Evolutionary conservation across 2,113 vertebrate species (phyloP), one percentile per base, ranked within the genome.

Genomic region (Calidris pugnax): DNA sequence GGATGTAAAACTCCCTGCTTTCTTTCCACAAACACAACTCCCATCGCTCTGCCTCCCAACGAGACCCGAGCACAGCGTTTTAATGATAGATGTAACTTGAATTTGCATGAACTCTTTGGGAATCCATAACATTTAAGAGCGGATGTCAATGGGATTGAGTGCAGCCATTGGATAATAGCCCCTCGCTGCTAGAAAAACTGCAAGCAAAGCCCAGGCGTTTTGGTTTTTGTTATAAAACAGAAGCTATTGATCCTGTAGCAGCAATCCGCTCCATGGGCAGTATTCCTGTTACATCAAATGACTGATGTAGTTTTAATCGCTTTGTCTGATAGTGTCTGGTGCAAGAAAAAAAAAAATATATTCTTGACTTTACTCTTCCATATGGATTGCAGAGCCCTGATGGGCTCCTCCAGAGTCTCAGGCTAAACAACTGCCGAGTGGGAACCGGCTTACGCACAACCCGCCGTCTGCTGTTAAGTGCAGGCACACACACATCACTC

Each of bases 211-310:
- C 14, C 18, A 41, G 89, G 89, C 32, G 1, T 66, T 66, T 84
- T 32, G 84, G 56, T 8, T 91, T 62, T 60, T 93, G 89, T 51
- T 88, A 30, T 14, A 7, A 81, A 92, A 41, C 81, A 92, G 85
- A 55, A 96, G 45, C 56, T 96, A 84, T 63, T 41, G 95, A 94
- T 87, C 93, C 62, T 75, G 50, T 4, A 69, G 74, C 89, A 89
- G 28, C 73, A 67, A 41, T 60, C 66, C 32, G 4, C 90, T 75
- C 57, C 60, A 27, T 45, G 14, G 37, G 27, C 89, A 81, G 68
- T 6, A 33, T 75, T 48, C 64, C 81, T 27, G 0, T 20, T 24
- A 17, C 82, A 23, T 17, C 89, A 7, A 85, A 14, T 63, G 95
- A 85, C 92, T 92, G 92, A 93, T 94, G 80, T 5, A 23, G 72